Evolutionary conservation across 1,140 invertebrate species (phyloP).

Genomic region (Drosophila tsacasi): DNA sequence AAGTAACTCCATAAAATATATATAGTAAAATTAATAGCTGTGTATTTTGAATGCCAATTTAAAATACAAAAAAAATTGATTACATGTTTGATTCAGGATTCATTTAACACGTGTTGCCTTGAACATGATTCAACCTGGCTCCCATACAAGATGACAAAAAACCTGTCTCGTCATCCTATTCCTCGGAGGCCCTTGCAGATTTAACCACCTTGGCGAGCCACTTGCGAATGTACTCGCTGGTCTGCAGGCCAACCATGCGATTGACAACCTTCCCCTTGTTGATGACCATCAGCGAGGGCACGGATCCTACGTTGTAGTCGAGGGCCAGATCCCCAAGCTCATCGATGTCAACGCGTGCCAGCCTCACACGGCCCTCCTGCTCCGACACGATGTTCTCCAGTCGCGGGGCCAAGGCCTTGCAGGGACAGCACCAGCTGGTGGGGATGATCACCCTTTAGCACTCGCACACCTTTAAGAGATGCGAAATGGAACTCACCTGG

Average conservation of each 20-base stretch:
- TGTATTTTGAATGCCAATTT: background rate
- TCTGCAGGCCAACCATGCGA: conserved; percentile 94
- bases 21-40: background rate
- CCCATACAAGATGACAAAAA: conserved; percentile 1
- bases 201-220: conserved; percentile 93
- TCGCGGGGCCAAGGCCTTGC: conserved; percentile 94
- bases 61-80: background rate
- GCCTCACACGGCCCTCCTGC: conserved; percentile 92
- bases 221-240: conserved; percentile 93
- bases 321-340: conserved; percentile 94
- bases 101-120: conserved; percentile 62
- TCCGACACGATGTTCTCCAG: conserved; percentile 94
- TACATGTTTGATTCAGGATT: conserved; percentile 50
- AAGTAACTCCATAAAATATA: background rate
- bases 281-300: conserved; percentile 94
- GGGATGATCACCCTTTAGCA: no score
- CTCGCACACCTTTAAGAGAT: conserved; percentile 53
- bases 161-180: background rate
- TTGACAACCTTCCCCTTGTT: conserved; percentile 95
- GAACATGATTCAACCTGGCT: background rate
- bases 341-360: conserved; percentile 97
- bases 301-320: conserved; percentile 93
- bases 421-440: conserved; percentile 97
- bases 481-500: conserved; percentile 90
- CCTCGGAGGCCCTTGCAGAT: conserved; percentile 37